Base-by-base conservation (phyloP, 2,888 invertebrate species). In the Octonoba sinensis region DNA sequence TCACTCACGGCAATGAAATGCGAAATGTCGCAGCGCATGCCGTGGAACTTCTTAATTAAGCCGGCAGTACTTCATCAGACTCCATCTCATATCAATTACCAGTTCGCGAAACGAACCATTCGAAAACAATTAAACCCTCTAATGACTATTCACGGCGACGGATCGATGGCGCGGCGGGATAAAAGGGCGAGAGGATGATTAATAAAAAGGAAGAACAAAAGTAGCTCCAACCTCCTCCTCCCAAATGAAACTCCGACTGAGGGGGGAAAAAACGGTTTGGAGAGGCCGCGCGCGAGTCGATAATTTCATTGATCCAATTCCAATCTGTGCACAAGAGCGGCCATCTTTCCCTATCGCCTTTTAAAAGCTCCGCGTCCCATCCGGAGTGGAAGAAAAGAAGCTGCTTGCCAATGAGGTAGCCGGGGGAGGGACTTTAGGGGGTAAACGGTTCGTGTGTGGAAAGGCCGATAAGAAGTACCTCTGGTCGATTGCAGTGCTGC, bases 391-490 rank as follows among this genome's bases (percentile, higher is more conserved):
- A 79, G 67, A 79, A 79, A 47, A 67, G 79, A 62, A 70, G 36
- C 69, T 22, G 16, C 56, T 27, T 27, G 69, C 27, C 69, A 70
- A 73, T 67, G 67, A 27, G 54, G 67, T 27, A 49, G 51, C 36
- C n/a, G 54, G n/a, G 51, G 67, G 64, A 66, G 66, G 64, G 51
- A 24, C n/a, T 54, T 67, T 67, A 73, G 79, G 73, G 79, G 79
- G 79, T 79, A 79, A 79, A 79, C 79, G 79, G 76, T 73, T 79
- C 73, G 79, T 79, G 76, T 76, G 79, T 79, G 79, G 79, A 79
- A 79, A 79, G 79, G 73, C 73, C 79, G 79, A 79, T 79, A 79
- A 79, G 79, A 72, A 79, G 79, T 79, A 73, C 79, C 79, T 79
- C 79, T 79, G 79, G 79, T 79, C 79, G 79, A 79, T 79, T 79